Base-by-base conservation (phyloP, 2,888 invertebrate species). In the Rotaria magnacalcarata region DNA sequence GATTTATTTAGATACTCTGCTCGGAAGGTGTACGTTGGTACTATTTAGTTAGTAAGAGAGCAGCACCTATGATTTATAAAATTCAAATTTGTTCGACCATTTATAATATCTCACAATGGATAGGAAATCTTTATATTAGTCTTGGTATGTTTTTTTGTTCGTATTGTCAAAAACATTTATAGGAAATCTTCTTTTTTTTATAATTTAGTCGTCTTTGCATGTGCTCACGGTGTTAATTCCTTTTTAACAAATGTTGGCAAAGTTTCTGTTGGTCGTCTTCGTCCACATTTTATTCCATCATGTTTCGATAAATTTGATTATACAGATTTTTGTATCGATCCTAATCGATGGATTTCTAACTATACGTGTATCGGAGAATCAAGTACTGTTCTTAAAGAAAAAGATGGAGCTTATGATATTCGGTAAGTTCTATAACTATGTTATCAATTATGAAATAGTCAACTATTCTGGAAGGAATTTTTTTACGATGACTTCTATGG, bases 161-260 rank as follows among this genome's bases (percentile, higher is more conserved):
- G 54, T 8, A 52, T 52, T 52, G 14, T 58, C 47, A 47, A 10
- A 3, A 52, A 11, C 52, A 52, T 52, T 14, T 52, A 52, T 16
- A 52, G 16, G 0, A 2, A 16, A 14, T 52, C 50, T 52, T 16
- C 14, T 16, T 52, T 16, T 67, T 2, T 67, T n/a, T 67, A 27
- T 4, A 21, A 14, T 16, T 16, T 80, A 80, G 80, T 47, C 2
- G n/a, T 80, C 3, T 86, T 85, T 84, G 34, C 67, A 56, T 85
- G 84, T 50, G 86, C 85, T 47, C 24, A n/a, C 14, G 27, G 52
- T 10, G 75, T 34, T 16, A 86, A 85, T 34, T 85, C 85, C 27
- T 58, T 86, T n/a, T 58, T 86, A 85, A 86, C 86, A 16, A 84
- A 86, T 60, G 52, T 86, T 84, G 85, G 85, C 24, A 86, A 86